Percentiles rank a stretch among this genome's conserved stretches.
Evolutionary conservation across 2,113 vertebrate species (phyloP).

Genomic region (Rhizomys pruinosus): DNA sequence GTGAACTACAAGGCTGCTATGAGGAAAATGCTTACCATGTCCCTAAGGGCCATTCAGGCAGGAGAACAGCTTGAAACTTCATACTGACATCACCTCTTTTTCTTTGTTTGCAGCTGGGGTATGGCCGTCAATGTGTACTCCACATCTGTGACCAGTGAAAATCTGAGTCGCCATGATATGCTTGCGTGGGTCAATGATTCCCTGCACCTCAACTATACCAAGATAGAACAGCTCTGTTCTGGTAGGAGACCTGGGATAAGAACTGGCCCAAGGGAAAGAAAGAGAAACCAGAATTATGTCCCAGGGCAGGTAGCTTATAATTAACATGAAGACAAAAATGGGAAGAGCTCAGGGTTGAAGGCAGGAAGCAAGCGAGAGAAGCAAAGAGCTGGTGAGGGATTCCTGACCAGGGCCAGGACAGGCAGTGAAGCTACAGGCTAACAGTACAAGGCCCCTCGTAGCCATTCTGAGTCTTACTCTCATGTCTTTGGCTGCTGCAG

Average conservation of each 20-base stretch:
- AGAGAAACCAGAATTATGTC: not conserved
- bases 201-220: slow-evolving; percentile 95
- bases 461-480: not conserved
- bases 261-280: not conserved
- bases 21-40: not conserved
- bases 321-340: not conserved
- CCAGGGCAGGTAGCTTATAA: not conserved
- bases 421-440: not conserved
- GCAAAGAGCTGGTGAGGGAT: not conserved
- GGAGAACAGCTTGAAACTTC: not conserved
- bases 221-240: slow-evolving; percentile 97
- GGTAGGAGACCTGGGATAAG: slow-evolving; percentile 84
- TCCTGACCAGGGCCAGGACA: not conserved
- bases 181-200: slow-evolving; percentile 98
- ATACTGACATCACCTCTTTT: not conserved
- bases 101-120: slow-evolving; percentile 87
- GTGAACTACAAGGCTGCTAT: not conserved
- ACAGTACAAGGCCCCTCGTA: not conserved
- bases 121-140: slow-evolving; percentile 99
- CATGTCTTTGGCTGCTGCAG: not conserved
- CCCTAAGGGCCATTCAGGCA: not conserved
- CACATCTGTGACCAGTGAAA: slow-evolving; percentile 96
- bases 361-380: not conserved
- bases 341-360: not conserved
- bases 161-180: slow-evolving; percentile 98